Evolutionary conservation across 2,797 vertebrate genomes (phyloP).

Genomic region (Lerista edwardsae): DNA sequence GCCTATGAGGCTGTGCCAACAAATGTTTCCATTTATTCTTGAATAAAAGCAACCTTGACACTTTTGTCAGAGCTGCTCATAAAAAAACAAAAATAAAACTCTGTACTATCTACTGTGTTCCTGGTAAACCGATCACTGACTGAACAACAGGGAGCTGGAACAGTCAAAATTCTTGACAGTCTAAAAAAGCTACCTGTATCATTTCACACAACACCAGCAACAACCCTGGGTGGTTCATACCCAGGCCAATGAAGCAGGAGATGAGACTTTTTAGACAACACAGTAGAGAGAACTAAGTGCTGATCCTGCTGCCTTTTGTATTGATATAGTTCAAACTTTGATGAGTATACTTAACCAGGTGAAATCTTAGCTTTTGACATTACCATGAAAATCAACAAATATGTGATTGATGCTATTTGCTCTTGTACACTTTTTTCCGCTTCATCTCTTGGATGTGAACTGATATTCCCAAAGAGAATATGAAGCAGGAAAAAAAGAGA

Average conservation of each 20-base stretch:
- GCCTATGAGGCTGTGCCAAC: background rate
- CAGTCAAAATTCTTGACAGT: conserved; percentile 39
- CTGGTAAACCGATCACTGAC: background rate
- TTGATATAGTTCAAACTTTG: background rate
- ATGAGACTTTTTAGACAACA: background rate
- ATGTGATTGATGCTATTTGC: background rate
- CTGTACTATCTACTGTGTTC: background rate
- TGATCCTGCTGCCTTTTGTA: background rate
- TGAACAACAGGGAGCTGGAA: background rate
- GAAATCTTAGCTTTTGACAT: background rate
- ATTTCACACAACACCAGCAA: conserved; percentile 10
- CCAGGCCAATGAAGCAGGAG: conserved; percentile 24
- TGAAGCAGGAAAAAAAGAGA: too few species aligned
- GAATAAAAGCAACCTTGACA: background rate
- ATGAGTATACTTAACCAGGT: background rate
- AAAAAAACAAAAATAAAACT: conserved; percentile 22
- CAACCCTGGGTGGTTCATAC: conserved; percentile 4
- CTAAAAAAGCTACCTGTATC: conserved; percentile 17
- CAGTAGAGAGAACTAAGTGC: background rate
- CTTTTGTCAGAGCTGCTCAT: conserved; percentile 14
- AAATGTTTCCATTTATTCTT: conserved; percentile 27
- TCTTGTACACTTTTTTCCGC: background rate
- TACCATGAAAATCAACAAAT: background rate
- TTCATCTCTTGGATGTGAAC: background rate
- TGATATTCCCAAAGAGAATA: background rate